A percentile compares a stretch with the other conserved stretches of the same genome.
Conservation (phyloP, 1,140 invertebrate species). For the Myzus persicae region DNA sequence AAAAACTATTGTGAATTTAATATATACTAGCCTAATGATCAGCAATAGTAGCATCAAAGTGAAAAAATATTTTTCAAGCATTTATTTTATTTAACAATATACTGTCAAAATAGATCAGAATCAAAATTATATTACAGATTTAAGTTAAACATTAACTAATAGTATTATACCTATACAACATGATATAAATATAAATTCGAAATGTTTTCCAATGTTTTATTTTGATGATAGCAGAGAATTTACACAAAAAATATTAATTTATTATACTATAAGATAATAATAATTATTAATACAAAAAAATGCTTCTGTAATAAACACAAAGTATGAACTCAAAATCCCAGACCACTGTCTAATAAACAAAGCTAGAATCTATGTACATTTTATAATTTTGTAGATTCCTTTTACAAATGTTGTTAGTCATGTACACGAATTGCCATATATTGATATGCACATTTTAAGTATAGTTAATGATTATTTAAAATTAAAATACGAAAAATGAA, state of each 20-base stretch:
- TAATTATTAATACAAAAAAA: not conserved
- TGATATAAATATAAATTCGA: not conserved
- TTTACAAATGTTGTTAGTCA: too few species aligned
- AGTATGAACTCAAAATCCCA: not conserved
- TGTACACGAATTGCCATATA: not conserved
- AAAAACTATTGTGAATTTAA: too few species aligned
- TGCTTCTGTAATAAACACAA: not conserved
- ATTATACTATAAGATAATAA: too few species aligned
- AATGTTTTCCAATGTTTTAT: not conserved
- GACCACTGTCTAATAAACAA: not conserved
- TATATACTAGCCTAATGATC: too few species aligned
- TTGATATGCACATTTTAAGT: too few species aligned
- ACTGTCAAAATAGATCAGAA: too few species aligned
- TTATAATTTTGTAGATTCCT: not conserved
- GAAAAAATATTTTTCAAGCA: not conserved
- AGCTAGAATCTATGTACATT: not conserved
- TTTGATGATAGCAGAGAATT: too few species aligned
- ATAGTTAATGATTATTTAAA: too few species aligned
- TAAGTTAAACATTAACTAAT: not conserved
- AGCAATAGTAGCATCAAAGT: too few species aligned
- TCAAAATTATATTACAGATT: not conserved
- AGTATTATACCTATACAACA: not conserved
- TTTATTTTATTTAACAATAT: not conserved
- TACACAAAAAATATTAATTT: too few species aligned
- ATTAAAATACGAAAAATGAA: too few species aligned